Conservation (phyloP, 1,140 invertebrate species). For the Chlorops oryzae region DNA sequence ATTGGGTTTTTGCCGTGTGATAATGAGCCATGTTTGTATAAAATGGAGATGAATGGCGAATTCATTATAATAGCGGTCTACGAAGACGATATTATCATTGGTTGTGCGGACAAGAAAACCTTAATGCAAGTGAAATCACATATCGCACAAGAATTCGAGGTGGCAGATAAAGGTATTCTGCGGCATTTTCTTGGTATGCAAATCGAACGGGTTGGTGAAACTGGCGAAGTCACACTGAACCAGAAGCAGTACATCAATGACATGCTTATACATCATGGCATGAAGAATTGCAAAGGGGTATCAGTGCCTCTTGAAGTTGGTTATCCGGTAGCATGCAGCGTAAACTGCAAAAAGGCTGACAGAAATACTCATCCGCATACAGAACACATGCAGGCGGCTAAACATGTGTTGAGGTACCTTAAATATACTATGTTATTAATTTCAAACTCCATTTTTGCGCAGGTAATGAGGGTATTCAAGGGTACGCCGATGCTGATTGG, state of each 20-base stretch:
- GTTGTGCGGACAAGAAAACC: constrained; percentile 19
- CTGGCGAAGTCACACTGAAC: constrained; percentile 23
- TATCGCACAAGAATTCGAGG: constrained; percentile 41
- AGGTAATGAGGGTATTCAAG: no score
- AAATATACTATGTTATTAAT: neutral
- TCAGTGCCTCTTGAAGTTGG: constrained; percentile 33
- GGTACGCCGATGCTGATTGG: no score
- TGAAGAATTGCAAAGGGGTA: constrained; percentile 39
- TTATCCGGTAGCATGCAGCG: neutral
- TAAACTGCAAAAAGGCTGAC: neutral
- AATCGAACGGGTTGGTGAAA: constrained; percentile 23
- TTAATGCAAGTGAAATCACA: constrained; percentile 25
- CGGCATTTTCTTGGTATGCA: constrained; percentile 37
- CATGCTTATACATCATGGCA: constrained; percentile 37
- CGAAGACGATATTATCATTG: constrained; percentile 43
- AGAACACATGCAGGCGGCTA: no score
- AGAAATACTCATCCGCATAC: neutral
- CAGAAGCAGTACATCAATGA: constrained; percentile 40
- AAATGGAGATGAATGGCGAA: neutral
- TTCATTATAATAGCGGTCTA: constrained; percentile 24
- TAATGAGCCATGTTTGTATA: neutral
- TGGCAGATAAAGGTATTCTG: constrained; percentile 35
- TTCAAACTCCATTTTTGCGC: no score
- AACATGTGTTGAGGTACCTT: neutral
- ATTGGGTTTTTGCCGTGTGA: neutral